These are phyloP conservation scores for Thecophora atra DNA, from an alignment of 2,888 invertebrate genomes.

Conservation along the genomic window DNA sequence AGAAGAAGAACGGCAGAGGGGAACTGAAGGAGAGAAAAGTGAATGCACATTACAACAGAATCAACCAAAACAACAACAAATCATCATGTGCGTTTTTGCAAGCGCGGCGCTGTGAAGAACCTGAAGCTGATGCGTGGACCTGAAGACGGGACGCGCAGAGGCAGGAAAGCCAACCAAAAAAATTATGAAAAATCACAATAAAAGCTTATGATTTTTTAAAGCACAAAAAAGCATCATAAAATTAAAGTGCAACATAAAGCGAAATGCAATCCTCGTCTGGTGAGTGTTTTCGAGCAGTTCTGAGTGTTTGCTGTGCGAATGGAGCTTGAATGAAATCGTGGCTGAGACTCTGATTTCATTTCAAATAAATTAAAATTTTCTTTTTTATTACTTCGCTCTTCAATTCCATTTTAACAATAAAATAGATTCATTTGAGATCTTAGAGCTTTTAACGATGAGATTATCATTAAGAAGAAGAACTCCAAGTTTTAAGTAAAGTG, in stretches of 20 bases:
- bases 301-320: too few species aligned
- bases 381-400: background rate
- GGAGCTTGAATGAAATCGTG: too few species aligned
- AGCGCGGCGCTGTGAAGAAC: background rate
- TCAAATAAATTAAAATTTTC: background rate
- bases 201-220: too few species aligned
- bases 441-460: background rate
- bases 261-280: background rate
- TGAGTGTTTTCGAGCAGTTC: too few species aligned
- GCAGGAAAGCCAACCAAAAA: background rate
- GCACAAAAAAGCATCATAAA: background rate
- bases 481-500: background rate
- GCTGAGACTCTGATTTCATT: background rate
- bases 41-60: background rate
- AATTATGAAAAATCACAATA: background rate
- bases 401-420: background rate
- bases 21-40: background rate
- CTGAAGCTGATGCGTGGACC: background rate
- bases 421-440: background rate
- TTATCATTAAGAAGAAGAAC: background rate
- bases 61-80: background rate
- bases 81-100: background rate
- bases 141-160: background rate
- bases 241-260: background rate
- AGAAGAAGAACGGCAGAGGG: background rate